phyloP scores from a whole-genome alignment of 30 jellyfish, hydroid and myxozoan species.

The Nemopilema nomurai region DNA sequence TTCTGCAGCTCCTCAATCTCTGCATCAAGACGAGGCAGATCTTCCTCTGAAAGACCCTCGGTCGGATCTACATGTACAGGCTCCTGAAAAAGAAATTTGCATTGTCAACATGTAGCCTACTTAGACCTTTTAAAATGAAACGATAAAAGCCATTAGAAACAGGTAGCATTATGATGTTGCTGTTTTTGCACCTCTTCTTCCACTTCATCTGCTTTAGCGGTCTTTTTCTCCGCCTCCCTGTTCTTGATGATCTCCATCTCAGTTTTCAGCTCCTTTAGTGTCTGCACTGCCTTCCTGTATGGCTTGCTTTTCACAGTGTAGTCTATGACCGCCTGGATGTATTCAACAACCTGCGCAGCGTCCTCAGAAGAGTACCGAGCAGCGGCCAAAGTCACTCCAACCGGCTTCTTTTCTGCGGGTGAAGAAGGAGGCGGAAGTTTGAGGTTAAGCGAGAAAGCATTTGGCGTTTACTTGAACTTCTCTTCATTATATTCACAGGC shows the following conservation, averaged over 20 bases:
- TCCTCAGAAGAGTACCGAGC: constrained; percentile 87
- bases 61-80: constrained; percentile 56
- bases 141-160: too few relatives aligned
- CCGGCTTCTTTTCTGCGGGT: constrained; percentile 27
- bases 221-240: constrained; percentile 32
- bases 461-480: background rate
- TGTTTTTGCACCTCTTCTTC: constrained; percentile 55
- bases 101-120: background rate
- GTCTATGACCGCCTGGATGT: constrained; percentile 71
- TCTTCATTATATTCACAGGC: background rate
- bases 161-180: too few relatives aligned
- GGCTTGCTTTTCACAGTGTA: constrained; percentile 63
- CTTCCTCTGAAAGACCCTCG: constrained; percentile 68
- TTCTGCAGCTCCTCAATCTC: constrained; percentile 68
- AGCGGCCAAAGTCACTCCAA: constrained; percentile 76
- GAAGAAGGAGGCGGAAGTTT: background rate
- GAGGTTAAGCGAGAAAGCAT: background rate
- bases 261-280: constrained; percentile 48
- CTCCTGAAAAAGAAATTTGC: constrained; percentile 16
- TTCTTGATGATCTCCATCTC: constrained; percentile 50
- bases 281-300: constrained; percentile 32
- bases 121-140: too few relatives aligned
- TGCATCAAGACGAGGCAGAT: constrained; percentile 46
- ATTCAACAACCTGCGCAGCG: constrained; percentile 92
- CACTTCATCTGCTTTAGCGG: background rate